These are phyloP conservation scores for Alitta virens DNA, from an alignment of 2,888 invertebrate species.

Conservation along the genomic window DNA sequence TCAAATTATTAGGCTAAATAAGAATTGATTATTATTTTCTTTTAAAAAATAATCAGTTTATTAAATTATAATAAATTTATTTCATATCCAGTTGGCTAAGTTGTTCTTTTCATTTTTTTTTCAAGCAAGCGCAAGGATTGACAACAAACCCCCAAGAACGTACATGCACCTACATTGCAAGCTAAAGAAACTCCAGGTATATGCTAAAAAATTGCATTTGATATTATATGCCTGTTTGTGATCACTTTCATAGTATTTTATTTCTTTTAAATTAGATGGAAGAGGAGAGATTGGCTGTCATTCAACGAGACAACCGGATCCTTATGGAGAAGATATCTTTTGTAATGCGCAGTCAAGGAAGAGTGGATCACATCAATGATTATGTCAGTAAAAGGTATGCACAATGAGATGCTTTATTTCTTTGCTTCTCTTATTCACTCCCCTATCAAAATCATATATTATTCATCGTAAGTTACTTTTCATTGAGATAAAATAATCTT, in stretches of 20 bases:
- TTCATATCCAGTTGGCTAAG: no score
- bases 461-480: no score
- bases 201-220: background rate
- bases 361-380: slow-evolving; percentile 40
- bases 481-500: no score
- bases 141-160: slow-evolving; percentile 50
- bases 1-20: no score
- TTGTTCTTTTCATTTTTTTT: background rate
- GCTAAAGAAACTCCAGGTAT: slow-evolving; percentile 51
- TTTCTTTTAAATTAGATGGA: slow-evolving; percentile 38
- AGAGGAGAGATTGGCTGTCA: slow-evolving; percentile 40
- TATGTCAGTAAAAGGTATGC: slow-evolving; percentile 41
- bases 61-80: no score
- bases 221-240: no score
- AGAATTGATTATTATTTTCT: no score
- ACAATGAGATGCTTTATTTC: no score
- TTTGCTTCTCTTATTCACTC: no score
- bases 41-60: no score
- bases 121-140: slow-evolving; percentile 44
- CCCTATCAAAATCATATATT: no score
- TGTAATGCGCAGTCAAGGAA: slow-evolving; percentile 42
- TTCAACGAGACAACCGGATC: slow-evolving; percentile 49
- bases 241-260: no score
- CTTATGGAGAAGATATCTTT: slow-evolving; percentile 48
- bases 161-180: slow-evolving; percentile 55